Conservation (phyloP, 2,797 vertebrate genomes). For the Lepus oiostolus region DNA sequence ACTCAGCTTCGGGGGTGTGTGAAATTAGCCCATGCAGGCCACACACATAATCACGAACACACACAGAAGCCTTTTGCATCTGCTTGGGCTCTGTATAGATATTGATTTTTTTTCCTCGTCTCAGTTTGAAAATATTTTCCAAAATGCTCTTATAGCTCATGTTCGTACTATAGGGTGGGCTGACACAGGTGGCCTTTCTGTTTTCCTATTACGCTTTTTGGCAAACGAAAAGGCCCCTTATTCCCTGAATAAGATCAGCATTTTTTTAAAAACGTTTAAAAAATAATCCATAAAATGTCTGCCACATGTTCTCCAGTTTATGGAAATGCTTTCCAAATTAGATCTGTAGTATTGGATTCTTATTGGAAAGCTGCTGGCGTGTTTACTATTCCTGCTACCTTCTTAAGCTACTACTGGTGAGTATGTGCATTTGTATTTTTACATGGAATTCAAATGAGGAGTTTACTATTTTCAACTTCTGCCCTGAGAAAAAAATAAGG, state of each 20-base stretch:
- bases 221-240: slow-evolving; percentile 81
- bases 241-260: slow-evolving; percentile 85
- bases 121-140: slow-evolving; percentile 80
- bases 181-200: slow-evolving; percentile 87
- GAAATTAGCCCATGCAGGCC: slow-evolving; percentile 81
- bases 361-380: slow-evolving; percentile 78
- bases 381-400: slow-evolving; percentile 69
- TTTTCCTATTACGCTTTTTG: slow-evolving; percentile 86
- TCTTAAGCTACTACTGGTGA: slow-evolving; percentile 57
- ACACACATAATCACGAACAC: slow-evolving; percentile 83
- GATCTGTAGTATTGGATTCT: slow-evolving; percentile 72
- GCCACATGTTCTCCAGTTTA: slow-evolving; percentile 85
- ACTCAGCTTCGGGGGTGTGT: slow-evolving; percentile 74
- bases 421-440: slow-evolving; percentile 58
- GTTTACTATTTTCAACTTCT: slow-evolving; percentile 57
- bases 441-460: slow-evolving; percentile 53
- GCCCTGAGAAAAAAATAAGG: not conserved
- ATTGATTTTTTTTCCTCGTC: slow-evolving; percentile 59
- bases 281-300: slow-evolving; percentile 85
- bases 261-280: slow-evolving; percentile 83
- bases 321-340: slow-evolving; percentile 85
- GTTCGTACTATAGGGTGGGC: slow-evolving; percentile 85
- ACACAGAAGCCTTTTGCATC: slow-evolving; percentile 80
- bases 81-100: slow-evolving; percentile 81
- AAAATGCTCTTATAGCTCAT: slow-evolving; percentile 79